These are phyloP conservation scores for Apis dorsata DNA, from an alignment of 1,140 invertebrate genomes.

Conservation along the genomic window DNA sequence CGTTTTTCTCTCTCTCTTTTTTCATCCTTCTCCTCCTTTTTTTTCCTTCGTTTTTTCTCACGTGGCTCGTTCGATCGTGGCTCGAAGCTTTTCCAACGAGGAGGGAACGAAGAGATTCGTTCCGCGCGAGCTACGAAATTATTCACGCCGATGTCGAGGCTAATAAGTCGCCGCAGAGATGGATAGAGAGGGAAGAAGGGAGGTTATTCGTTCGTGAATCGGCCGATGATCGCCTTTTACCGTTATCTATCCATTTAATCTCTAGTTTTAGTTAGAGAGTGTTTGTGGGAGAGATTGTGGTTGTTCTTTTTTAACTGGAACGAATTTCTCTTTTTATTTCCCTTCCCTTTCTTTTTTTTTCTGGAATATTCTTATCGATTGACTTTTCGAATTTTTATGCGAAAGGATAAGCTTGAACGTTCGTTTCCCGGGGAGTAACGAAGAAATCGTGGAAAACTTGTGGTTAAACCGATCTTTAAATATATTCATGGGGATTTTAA, in stretches of 20 bases:
- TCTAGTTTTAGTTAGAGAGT: background rate
- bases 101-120: background rate
- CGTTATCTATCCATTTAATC: background rate
- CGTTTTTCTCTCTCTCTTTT: background rate
- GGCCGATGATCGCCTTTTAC: background rate
- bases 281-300: background rate
- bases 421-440: no score
- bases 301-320: background rate
- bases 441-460: background rate
- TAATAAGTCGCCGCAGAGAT: slow-evolving; percentile 17
- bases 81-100: background rate
- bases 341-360: background rate
- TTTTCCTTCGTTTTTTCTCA: no score
- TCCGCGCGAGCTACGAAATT: slow-evolving; percentile 21
- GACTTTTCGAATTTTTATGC: background rate
- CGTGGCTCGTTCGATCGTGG: background rate
- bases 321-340: background rate
- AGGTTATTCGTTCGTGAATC: background rate
- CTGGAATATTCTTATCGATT: background rate
- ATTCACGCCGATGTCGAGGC: slow-evolving; percentile 22
- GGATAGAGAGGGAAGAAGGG: background rate
- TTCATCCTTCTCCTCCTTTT: background rate
- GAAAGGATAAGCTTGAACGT: no score
- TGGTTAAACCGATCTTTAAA: background rate
- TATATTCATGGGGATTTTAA: background rate